Conservation (phyloP, 2,113 vertebrate genomes). For the Rhinoderma darwinii region DNA sequence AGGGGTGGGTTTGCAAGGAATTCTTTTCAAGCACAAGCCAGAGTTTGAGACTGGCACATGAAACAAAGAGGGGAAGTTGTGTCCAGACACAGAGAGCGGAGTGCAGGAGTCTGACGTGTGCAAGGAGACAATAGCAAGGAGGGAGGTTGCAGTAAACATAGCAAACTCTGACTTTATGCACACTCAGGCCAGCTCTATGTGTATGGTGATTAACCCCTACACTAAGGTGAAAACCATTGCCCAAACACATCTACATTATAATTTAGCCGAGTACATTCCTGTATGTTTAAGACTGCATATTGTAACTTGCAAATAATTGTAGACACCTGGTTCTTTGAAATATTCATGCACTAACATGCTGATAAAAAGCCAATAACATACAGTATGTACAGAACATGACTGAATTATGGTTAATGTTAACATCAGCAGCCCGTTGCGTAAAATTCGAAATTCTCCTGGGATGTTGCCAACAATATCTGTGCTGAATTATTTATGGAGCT, state of each 20-base stretch:
- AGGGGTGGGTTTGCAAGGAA: slow-evolving; percentile 73
- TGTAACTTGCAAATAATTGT: slow-evolving; percentile 44
- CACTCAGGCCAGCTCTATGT: slow-evolving; percentile 6
- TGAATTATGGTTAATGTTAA: slow-evolving; percentile 31
- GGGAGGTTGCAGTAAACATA: slow-evolving; percentile 42
- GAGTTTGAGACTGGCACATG: slow-evolving; percentile 77
- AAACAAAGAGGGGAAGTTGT: slow-evolving; percentile 86
- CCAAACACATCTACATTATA: neutral
- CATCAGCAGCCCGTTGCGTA: neutral
- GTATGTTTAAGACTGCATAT: slow-evolving; percentile 36
- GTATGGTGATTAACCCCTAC: slow-evolving; percentile 23
- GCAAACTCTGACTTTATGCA: slow-evolving; percentile 19
- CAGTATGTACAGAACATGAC: slow-evolving; percentile 10
- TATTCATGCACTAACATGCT: slow-evolving; percentile 38
- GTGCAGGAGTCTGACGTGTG: slow-evolving; percentile 56
- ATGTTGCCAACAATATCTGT: neutral
- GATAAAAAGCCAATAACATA: neutral
- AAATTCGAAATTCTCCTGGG: neutral
- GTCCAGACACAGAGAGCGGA: slow-evolving; percentile 79
- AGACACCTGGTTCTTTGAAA: slow-evolving; percentile 31
- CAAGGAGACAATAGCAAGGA: slow-evolving; percentile 53
- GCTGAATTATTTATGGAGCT: neutral
- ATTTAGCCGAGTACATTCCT: slow-evolving; percentile 10
- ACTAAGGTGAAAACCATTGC: neutral
- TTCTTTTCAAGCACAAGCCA: slow-evolving; percentile 82